These are phyloP conservation scores for Noctilio leporinus DNA, from an alignment of 2,113 vertebrate genomes.

Conservation along the genomic window DNA sequence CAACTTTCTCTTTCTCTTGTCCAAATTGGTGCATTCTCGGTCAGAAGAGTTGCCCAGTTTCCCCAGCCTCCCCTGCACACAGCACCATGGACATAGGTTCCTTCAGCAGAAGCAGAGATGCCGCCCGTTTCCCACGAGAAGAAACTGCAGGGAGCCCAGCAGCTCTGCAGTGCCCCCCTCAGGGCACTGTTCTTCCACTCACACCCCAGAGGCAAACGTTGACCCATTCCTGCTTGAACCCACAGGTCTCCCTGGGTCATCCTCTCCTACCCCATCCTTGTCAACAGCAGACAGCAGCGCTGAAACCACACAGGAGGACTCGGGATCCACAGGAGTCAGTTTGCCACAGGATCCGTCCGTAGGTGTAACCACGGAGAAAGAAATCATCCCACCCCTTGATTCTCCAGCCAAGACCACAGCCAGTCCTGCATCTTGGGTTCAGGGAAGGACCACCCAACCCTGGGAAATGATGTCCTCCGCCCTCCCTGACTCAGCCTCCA, in stretches of 20 bases:
- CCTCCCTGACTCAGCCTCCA: not conserved
- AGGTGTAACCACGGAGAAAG: not conserved
- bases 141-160: not conserved
- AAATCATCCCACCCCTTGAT: not conserved
- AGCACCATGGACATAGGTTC: not conserved
- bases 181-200: not conserved
- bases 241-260: not conserved
- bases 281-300: rapidly evolving
- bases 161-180: not conserved
- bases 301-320: not conserved
- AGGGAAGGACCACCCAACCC: not conserved
- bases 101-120: not conserved
- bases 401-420: not conserved
- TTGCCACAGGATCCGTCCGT: not conserved
- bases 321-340: not conserved
- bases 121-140: not conserved
- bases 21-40: not conserved
- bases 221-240: not conserved
- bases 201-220: not conserved
- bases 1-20: not conserved
- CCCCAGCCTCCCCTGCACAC: not conserved
- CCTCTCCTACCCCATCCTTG: not conserved
- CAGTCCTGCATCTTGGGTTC: not conserved
- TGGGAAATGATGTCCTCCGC: not conserved
- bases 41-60: not conserved